Evolutionary conservation across 1,140 invertebrate genomes (phyloP).

Genomic region (Papilio helenus): DNA sequence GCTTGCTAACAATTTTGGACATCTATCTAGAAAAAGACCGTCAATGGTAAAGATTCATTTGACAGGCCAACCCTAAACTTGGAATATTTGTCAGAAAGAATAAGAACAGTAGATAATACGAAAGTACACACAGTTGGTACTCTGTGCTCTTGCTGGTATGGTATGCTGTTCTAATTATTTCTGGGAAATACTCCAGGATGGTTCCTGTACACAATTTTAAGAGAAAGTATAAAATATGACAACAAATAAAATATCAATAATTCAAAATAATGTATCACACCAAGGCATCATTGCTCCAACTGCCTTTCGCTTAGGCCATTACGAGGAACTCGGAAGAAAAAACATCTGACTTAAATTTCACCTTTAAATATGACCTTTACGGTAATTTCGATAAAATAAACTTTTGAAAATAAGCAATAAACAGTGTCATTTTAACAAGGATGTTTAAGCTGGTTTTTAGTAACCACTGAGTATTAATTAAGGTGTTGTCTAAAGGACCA

Average conservation of each 20-base stretch:
- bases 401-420: not conserved
- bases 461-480: not conserved
- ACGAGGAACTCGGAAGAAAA: not conserved
- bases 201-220: too few relatives aligned
- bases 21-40: too few relatives aligned
- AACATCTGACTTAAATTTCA: conserved; percentile 3
- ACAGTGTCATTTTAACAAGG: not conserved
- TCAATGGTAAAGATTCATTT: too few relatives aligned
- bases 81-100: too few relatives aligned
- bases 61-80: too few relatives aligned
- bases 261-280: not conserved
- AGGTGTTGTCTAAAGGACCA: not conserved
- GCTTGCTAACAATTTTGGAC: too few relatives aligned
- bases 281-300: not conserved
- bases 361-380: conserved; percentile 3
- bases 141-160: too few relatives aligned
- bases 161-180: too few relatives aligned
- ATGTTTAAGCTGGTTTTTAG: not conserved
- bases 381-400: not conserved
- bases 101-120: too few relatives aligned
- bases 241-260: not conserved
- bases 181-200: too few relatives aligned
- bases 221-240: not conserved
- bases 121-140: too few relatives aligned
- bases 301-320: not conserved